A percentile compares a stretch with the other conserved stretches of the same genome.
phyloP scores from a whole-genome alignment of 2,797 vertebrate species.

The Apogon hyalosoma region DNA sequence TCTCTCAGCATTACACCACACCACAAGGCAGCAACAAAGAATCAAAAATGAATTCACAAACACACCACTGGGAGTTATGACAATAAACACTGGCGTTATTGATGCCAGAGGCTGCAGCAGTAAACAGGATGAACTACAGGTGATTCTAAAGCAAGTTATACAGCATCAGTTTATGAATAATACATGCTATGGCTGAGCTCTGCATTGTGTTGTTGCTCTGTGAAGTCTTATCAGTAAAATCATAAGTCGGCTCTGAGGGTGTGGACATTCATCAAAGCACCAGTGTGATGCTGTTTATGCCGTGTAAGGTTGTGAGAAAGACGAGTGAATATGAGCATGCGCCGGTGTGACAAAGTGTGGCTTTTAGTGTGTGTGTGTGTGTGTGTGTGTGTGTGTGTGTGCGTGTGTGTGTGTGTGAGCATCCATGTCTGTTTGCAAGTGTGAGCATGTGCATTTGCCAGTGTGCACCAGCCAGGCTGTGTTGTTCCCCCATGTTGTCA shows the following conservation, averaged over 20 bases:
- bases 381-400: constrained; percentile 4
- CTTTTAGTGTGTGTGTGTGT: constrained; percentile 16
- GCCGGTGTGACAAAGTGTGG: constrained; percentile 21
- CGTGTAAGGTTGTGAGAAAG: constrained; percentile 27
- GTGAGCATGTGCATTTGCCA: constrained; percentile 35
- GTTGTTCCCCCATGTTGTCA: constrained; percentile 85
- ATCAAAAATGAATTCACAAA: constrained; percentile 17
- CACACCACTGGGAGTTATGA: constrained; percentile 11
- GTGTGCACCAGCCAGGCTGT: constrained; percentile 45
- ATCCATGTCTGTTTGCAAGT: background rate
- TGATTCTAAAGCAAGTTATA: constrained; percentile 27
- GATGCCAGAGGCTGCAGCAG: background rate
- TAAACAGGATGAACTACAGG: constrained; percentile 23
- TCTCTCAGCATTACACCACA: constrained; percentile 7
- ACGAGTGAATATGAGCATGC: constrained; percentile 42
- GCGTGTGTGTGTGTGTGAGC: constrained; percentile 25
- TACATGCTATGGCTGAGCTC: constrained; percentile 32
- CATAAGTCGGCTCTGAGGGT: constrained; percentile 14
- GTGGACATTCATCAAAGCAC: constrained; percentile 27
- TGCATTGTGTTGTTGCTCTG: constrained; percentile 27
- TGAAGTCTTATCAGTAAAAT: constrained; percentile 24
- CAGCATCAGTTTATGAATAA: constrained; percentile 48
- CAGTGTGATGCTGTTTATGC: constrained; percentile 40
- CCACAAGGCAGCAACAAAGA: constrained; percentile 12
- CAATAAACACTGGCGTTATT: constrained; percentile 17